Conservation (phyloP, 2,113 vertebrate species). For the Sinosuthora webbiana region DNA sequence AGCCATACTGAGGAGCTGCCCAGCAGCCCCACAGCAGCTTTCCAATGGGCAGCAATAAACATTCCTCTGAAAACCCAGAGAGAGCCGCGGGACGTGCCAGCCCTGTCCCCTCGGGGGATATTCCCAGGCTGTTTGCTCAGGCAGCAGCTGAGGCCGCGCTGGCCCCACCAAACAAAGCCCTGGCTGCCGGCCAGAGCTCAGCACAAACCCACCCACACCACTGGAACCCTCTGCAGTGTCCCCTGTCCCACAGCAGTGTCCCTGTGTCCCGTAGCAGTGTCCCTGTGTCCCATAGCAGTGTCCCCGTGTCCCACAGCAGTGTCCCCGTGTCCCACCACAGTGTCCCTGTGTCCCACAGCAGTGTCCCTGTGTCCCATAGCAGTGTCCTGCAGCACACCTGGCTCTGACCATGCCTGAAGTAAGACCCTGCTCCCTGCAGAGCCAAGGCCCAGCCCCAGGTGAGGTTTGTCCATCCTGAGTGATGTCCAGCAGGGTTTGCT, state of each 20-base stretch:
- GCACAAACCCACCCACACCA: background rate
- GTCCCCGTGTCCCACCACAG: rapidly evolving
- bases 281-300: background rate
- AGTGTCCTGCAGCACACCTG: rapidly evolving
- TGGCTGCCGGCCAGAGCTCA: background rate
- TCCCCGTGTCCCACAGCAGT: background rate
- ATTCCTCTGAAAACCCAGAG: background rate
- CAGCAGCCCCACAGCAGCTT: background rate
- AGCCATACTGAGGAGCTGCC: background rate
- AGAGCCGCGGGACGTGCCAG: background rate
- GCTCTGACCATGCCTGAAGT: background rate
- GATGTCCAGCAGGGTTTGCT: rapidly evolving
- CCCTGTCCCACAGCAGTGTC: background rate
- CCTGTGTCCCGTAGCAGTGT: background rate
- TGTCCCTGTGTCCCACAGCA: no score
- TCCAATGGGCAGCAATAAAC: background rate
- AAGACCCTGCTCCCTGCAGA: background rate
- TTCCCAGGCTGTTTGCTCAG: background rate
- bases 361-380: background rate
- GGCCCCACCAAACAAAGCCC: background rate
- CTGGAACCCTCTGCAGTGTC: background rate
- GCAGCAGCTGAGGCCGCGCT: background rate
- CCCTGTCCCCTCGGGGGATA: background rate
- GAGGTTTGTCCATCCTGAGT: rapidly evolving
- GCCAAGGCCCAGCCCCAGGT: background rate